phyloP scores from a whole-genome alignment of 2,888 invertebrate species.

The Hirtodrosophila alboralis region DNA sequence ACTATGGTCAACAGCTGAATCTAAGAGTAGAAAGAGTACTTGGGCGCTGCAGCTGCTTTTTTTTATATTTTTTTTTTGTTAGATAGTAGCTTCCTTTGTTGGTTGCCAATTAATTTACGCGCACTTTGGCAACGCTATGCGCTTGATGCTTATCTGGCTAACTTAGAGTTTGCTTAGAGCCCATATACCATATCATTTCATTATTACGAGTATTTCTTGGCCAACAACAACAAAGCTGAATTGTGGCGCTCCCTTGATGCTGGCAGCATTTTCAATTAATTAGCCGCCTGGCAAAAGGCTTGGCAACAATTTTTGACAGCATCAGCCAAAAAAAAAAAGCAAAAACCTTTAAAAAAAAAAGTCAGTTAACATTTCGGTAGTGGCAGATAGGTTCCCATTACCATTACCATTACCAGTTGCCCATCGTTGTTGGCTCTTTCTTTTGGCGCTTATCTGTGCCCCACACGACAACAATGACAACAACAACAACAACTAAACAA shows the following conservation, averaged over 20 bases:
- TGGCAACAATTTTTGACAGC: conserved; percentile 74
- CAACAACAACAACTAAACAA: conserved; percentile 43
- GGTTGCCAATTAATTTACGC: conserved; percentile 73
- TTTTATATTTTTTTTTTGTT: too few relatives aligned
- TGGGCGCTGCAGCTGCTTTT: conserved; percentile 12
- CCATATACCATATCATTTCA: conserved; percentile 51
- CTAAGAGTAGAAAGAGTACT: background rate
- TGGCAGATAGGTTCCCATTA: conserved; percentile 48
- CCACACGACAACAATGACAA: conserved; percentile 70
- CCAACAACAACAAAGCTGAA: conserved; percentile 3
- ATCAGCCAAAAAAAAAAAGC: conserved; percentile 43
- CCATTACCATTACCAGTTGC: conserved; percentile 46
- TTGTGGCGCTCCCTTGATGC: conserved; percentile 66
- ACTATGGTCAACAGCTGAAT: conserved; percentile 35
- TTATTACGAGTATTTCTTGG: conserved; percentile 39
- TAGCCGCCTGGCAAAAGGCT: conserved; percentile 67
- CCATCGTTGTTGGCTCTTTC: conserved; percentile 43
- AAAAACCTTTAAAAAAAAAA: conserved; percentile 38
- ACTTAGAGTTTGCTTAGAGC: conserved; percentile 11
- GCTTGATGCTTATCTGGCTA: conserved; percentile 47
- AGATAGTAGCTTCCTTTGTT: conserved; percentile 13
- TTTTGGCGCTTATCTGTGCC: conserved; percentile 56
- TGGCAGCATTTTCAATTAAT: conserved; percentile 74
- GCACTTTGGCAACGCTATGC: conserved; percentile 50
- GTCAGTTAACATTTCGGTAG: conserved; percentile 69